These are phyloP conservation scores for Chorisops tibialis DNA, from an alignment of 2,888 invertebrate species.

Conservation along the genomic window DNA sequence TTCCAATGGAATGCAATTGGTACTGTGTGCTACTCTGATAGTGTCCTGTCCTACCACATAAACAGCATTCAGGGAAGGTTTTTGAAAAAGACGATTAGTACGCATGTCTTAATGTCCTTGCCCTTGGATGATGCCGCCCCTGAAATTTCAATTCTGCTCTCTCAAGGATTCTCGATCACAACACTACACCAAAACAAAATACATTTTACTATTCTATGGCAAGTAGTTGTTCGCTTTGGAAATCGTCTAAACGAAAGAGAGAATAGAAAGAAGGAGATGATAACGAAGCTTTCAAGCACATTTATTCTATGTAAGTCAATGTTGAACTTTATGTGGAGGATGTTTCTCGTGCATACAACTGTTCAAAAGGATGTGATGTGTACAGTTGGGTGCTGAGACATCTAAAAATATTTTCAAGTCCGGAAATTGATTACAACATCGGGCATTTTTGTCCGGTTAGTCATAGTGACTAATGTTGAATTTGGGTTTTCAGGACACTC, in stretches of 20 bases:
- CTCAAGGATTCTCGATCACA: conserved; percentile 1
- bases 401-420: no score
- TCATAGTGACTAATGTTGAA: no score
- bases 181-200: neutral
- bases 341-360: neutral
- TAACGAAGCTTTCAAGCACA: neutral
- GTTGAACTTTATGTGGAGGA: conserved; percentile 7
- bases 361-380: no score
- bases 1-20: no score
- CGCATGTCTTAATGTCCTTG: conserved; percentile 51
- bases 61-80: neutral
- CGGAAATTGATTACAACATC: no score
- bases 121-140: conserved; percentile 47
- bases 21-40: neutral
- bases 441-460: no score
- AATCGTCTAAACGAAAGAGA: neutral
- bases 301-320: conserved; percentile 6
- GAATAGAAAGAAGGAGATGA: neutral
- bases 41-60: conserved; percentile 17
- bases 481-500: no score
- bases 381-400: no score
- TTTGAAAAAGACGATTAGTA: conserved; percentile 26
- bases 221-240: neutral
- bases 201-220: neutral
- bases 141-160: conserved; percentile 21